Evolutionary conservation across 2,797 vertebrate species (phyloP), one percentile per base, ranked within the genome.

Genomic region (Heterohyrax brucei): DNA sequence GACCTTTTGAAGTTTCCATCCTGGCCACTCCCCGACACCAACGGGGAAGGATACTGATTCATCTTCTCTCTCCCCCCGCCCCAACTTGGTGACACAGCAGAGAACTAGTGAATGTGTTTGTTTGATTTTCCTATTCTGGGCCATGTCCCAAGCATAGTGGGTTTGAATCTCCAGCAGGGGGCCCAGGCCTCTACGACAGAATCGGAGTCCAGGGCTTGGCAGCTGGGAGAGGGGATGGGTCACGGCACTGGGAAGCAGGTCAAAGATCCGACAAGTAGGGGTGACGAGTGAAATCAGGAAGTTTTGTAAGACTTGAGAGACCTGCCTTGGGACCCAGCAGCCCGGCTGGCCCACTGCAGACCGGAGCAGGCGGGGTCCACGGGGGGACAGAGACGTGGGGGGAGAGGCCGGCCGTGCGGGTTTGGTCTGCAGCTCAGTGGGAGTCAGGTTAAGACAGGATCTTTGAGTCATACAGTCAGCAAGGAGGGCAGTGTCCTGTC

Each of bases 61-160:
- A 61, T 87, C 30, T 16, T 1, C 73, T 44, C 75, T 78, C 39
- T 82, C 44, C 4, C 77, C 46, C 4, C n/a, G 75, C 21, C 62
- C 4, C 48, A 53, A 48, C 75, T 93, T 94, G 89, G 46, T 91
- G 72, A 87, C 53, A 62, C 48, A 73, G 68, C 90, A 22, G 59
- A 83, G 50, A 44, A 70, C 26, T 70, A 75, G 87, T 82, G 56
- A 94, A 39, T 64, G 44, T 78, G 53, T 80, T 82, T 72, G 44
- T 66, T 92, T 86, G 24, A 10, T 88, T 92, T 89, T 85, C 21
- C 84, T 44, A 66, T 70, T 70, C 68, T 70, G n/a, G 68, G 39
- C n/a, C 21, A 19, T 92, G 9, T 66, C 46, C 68, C 44, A 68
- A 76, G 59, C 9, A 46, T 79, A 88, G 78, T 24, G 56, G 77